phyloP scores from a whole-genome alignment of 2,113 vertebrate species.

The Turnix velox region DNA sequence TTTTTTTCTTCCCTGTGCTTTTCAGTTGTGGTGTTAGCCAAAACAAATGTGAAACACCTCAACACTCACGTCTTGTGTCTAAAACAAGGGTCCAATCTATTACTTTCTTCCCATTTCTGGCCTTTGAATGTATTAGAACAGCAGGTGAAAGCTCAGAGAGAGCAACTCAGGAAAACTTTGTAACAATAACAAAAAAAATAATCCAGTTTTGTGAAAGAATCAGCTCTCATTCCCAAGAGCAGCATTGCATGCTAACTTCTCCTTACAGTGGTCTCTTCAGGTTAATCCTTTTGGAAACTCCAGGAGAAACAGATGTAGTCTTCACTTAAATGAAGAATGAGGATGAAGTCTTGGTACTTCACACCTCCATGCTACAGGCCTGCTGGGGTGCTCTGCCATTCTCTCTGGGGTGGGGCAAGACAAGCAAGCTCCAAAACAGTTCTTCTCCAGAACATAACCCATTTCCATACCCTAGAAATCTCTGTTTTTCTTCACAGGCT shows the following conservation, averaged over 20 bases:
- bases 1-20: not conserved
- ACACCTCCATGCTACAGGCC: not conserved
- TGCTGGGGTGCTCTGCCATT: fast-evolving
- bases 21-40: fast-evolving
- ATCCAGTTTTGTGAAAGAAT: fast-evolving
- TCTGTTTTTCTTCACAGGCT: not conserved
- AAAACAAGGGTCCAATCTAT: not conserved
- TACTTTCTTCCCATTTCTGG: not conserved
- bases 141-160: not conserved
- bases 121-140: not conserved
- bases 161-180: not conserved
- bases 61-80: not conserved
- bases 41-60: not conserved
- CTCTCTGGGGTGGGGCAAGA: fast-evolving
- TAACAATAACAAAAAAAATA: not conserved
- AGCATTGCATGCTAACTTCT: fast-evolving
- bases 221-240: not conserved
- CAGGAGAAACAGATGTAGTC: not conserved
- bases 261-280: not conserved
- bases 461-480: not conserved
- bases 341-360: not conserved
- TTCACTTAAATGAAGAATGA: not conserved
- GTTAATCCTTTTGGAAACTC: not conserved
- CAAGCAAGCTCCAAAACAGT: fast-evolving
- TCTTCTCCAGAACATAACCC: not conserved